Percentiles rank a stretch among this genome's conserved stretches.
Evolutionary conservation across 2,797 vertebrate genomes (phyloP).

Genomic region (Morus bassanus): DNA sequence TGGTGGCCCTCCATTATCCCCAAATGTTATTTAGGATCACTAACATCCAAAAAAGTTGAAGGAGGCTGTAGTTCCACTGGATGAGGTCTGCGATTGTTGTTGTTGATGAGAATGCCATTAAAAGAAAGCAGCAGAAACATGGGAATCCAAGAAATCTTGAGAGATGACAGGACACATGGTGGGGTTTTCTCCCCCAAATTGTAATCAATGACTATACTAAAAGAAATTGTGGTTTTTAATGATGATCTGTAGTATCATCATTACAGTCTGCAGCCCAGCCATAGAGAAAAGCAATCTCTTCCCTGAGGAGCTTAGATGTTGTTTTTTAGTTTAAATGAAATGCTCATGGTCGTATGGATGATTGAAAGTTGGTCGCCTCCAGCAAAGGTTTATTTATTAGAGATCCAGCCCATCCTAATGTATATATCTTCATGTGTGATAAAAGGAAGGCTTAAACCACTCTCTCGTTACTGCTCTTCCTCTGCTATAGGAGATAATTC

Average conservation of each 20-base stretch:
- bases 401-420: background rate
- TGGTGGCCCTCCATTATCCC: background rate
- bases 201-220: background rate
- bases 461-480: background rate
- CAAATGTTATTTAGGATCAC: background rate
- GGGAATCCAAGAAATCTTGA: background rate
- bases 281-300: background rate
- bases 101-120: background rate
- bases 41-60: background rate
- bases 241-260: background rate
- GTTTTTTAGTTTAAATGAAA: constrained; percentile 24
- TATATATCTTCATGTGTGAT: constrained; percentile 8
- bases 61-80: background rate
- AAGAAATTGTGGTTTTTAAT: background rate
- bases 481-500: background rate
- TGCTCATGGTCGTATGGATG: background rate
- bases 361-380: background rate
- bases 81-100: background rate
- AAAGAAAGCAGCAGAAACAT: background rate
- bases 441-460: background rate
- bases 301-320: background rate
- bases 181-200: background rate
- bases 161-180: background rate
- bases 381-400: constrained; percentile 45
- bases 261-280: background rate